A percentile compares a stretch with the other conserved stretches of the same genome.
Conservation (phyloP, 2,113 vertebrate genomes). For the Sceloporus tristichus region DNA sequence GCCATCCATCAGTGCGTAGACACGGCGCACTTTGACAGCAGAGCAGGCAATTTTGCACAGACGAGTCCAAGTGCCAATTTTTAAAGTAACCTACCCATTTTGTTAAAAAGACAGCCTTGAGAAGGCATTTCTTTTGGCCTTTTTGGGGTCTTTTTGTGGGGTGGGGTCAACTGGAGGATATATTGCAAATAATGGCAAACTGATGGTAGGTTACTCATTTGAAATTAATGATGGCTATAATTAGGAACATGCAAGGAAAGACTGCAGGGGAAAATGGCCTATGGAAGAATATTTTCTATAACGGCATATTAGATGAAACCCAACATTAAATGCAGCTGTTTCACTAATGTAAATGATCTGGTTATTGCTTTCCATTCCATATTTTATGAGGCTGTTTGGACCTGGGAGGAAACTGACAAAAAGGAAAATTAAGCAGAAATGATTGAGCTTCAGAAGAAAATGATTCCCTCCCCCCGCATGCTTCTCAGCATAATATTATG, state of each 20-base stretch:
- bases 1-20: slow-evolving; percentile 58
- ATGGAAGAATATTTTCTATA: slow-evolving; percentile 53
- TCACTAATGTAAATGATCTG: slow-evolving; percentile 71
- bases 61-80: slow-evolving; percentile 65
- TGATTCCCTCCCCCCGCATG: slow-evolving; percentile 39
- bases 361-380: slow-evolving; percentile 45
- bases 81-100: slow-evolving; percentile 67
- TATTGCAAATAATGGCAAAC: slow-evolving; percentile 61
- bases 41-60: slow-evolving; percentile 58
- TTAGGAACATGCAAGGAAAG: slow-evolving; percentile 72
- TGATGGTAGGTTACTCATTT: slow-evolving; percentile 66
- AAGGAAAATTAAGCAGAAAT: slow-evolving; percentile 66
- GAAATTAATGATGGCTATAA: slow-evolving; percentile 75
- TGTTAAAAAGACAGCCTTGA: slow-evolving; percentile 58
- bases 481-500: slow-evolving; percentile 47
- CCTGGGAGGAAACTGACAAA: slow-evolving; percentile 53
- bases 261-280: slow-evolving; percentile 50
- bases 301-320: slow-evolving; percentile 58
- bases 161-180: slow-evolving; percentile 60
- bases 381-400: slow-evolving; percentile 51
- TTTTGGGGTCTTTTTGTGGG: neutral
- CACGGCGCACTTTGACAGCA: slow-evolving; percentile 61
- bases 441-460: slow-evolving; percentile 66
- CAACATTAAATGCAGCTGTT: slow-evolving; percentile 59
- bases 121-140: slow-evolving; percentile 48